Conservation (phyloP, 2,888 invertebrate genomes). For the Globia sparganii region DNA sequence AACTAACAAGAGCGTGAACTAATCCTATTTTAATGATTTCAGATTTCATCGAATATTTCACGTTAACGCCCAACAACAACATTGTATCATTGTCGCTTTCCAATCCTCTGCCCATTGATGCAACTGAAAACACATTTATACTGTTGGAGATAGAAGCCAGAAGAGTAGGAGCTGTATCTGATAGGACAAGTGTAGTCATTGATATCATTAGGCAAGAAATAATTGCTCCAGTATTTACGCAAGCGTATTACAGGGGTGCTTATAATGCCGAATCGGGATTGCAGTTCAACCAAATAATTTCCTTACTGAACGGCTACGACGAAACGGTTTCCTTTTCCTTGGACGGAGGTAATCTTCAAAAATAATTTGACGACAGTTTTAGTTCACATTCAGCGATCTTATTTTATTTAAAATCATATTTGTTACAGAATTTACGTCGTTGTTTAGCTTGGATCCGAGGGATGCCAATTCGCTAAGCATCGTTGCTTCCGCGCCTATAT, state of each 20-base stretch:
- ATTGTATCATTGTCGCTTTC: constrained; percentile 66
- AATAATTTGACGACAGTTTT: neutral
- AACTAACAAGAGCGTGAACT: neutral
- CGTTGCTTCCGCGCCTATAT: neutral
- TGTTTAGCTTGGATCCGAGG: neutral
- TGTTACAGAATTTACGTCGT: constrained; percentile 63
- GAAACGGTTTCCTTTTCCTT: constrained; percentile 21
- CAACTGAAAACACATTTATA: constrained; percentile 71
- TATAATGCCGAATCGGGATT: constrained; percentile 70
- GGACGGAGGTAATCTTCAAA: constrained; percentile 29
- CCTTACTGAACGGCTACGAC: constrained; percentile 67
- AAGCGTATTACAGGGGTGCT: constrained; percentile 74
- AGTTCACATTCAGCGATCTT: neutral
- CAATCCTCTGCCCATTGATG: constrained; percentile 66
- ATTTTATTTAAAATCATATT: neutral
- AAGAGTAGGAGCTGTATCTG: constrained; percentile 75
- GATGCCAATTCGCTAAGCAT: constrained; percentile 22
- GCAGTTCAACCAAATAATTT: constrained; percentile 70
- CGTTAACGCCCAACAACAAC: constrained; percentile 62
- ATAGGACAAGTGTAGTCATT: constrained; percentile 72
- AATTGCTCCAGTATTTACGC: constrained; percentile 70
- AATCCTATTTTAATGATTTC: constrained; percentile 56
- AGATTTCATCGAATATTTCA: constrained; percentile 74
- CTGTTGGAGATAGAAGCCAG: constrained; percentile 78
- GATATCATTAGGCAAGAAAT: constrained; percentile 69